Evolutionary conservation across 1,140 invertebrate species (phyloP).

Genomic region (Pissodes strobi): DNA sequence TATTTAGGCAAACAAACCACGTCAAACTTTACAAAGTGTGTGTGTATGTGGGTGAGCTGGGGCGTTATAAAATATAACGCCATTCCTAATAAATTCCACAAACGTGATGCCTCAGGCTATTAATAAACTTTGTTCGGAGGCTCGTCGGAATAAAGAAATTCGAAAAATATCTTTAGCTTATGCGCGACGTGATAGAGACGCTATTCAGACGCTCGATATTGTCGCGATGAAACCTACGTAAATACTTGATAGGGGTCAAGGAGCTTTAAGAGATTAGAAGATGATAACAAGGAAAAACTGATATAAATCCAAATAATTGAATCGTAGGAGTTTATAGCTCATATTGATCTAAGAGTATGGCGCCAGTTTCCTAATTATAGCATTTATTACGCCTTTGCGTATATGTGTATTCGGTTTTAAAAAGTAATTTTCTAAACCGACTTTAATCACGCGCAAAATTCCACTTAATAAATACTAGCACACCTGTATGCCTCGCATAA

Average conservation of each 20-base stretch:
- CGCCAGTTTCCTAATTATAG: no score
- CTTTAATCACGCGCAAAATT: no score
- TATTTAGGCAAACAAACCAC: slow-evolving; percentile 22
- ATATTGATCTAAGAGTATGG: no score
- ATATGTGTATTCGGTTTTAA: no score
- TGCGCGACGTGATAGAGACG: no score
- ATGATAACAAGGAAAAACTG: no score
- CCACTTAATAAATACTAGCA: no score
- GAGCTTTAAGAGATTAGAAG: background rate
- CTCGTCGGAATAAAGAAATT: slow-evolving; percentile 9
- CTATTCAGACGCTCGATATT: background rate
- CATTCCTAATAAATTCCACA: slow-evolving; percentile 11
- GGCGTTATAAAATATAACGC: slow-evolving; percentile 21
- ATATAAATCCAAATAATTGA: no score
- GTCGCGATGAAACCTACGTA: background rate
- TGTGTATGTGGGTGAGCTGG: background rate
- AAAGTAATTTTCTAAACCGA: no score
- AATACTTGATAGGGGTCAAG: background rate
- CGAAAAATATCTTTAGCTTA: background rate
- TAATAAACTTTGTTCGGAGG: slow-evolving; percentile 21
- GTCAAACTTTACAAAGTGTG: slow-evolving; percentile 10
- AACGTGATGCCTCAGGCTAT: slow-evolving; percentile 8
- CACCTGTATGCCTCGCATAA: no score
- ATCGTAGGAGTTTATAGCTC: no score
- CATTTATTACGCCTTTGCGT: no score